Conservation (phyloP, 1,140 invertebrate genomes). For the Armadillidium nasatum region DNA sequence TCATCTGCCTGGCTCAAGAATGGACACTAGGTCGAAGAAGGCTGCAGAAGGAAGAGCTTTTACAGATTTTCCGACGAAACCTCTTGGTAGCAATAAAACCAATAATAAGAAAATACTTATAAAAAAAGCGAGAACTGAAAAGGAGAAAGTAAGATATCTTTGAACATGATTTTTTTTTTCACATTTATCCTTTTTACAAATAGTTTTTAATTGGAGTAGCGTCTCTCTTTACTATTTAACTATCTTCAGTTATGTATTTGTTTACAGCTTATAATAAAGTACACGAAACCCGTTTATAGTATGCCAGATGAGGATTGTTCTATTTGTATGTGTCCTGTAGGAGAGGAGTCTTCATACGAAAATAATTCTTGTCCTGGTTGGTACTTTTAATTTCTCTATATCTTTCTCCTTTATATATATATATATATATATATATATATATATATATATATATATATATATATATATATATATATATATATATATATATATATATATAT, state of each 20-base stretch:
- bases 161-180: not conserved
- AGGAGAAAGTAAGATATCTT: constrained; percentile 31
- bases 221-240: too few relatives aligned
- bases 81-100: not conserved
- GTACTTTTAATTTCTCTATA: not conserved
- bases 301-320: constrained; percentile 32
- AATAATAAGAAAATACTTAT: constrained; percentile 20
- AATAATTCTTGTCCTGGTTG: constrained; percentile 21
- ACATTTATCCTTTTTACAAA: not conserved
- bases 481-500: too few relatives aligned
- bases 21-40: constrained; percentile 11
- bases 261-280: constrained; percentile 30
- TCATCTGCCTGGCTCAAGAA: not conserved
- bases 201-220: too few relatives aligned
- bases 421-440: too few relatives aligned
- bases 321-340: constrained; percentile 32
- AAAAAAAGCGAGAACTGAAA: constrained; percentile 27
- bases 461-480: too few relatives aligned
- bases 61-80: not conserved
- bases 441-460: too few relatives aligned
- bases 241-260: not conserved
- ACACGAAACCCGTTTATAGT: constrained; percentile 22
- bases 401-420: too few relatives aligned
- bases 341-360: constrained; percentile 25
- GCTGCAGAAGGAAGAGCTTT: not conserved